Evolutionary conservation across 1,140 invertebrate species (phyloP).

Genomic region (Ylistrum balloti): DNA sequence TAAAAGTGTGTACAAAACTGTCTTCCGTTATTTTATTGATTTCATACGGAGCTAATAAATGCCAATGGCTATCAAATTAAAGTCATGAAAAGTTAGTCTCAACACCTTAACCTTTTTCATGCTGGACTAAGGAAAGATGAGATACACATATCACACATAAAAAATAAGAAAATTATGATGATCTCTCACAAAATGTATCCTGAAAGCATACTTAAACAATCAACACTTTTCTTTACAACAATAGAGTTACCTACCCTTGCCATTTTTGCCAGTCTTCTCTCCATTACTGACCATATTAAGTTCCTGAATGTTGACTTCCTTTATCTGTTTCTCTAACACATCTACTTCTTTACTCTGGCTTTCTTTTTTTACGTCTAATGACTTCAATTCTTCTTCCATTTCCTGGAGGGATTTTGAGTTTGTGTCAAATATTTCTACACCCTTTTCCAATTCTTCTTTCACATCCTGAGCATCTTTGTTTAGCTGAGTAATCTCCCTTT

Average conservation of each 20-base stretch:
- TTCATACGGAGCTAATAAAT: too few relatives aligned
- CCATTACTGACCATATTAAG: slow-evolving; percentile 87
- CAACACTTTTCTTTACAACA: too few relatives aligned
- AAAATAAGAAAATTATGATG: too few relatives aligned
- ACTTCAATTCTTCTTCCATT: slow-evolving; percentile 58
- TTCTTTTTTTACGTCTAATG: slow-evolving; percentile 58
- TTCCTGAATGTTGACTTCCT: slow-evolving; percentile 91
- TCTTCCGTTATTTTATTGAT: too few relatives aligned
- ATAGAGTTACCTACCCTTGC: slow-evolving; percentile 12
- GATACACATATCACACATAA: too few relatives aligned
- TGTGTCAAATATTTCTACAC: slow-evolving; percentile 84
- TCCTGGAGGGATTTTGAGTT: slow-evolving; percentile 82
- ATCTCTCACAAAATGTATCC: too few relatives aligned
- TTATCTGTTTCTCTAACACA: slow-evolving; percentile 92
- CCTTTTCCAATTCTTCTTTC: slow-evolving; percentile 89
- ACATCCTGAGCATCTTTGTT: slow-evolving; percentile 90
- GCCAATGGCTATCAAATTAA: too few relatives aligned
- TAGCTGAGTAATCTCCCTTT: slow-evolving; percentile 78
- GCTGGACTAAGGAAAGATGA: too few relatives aligned
- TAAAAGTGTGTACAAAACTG: too few relatives aligned
- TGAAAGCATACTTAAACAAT: too few relatives aligned
- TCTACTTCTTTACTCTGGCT: slow-evolving; percentile 82
- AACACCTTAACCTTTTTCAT: too few relatives aligned
- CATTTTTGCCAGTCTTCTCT: slow-evolving; percentile 2
- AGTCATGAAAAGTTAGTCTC: too few relatives aligned